Evolutionary conservation across 2,113 vertebrate species (phyloP).

Genomic region (Chaetops frenatus): DNA sequence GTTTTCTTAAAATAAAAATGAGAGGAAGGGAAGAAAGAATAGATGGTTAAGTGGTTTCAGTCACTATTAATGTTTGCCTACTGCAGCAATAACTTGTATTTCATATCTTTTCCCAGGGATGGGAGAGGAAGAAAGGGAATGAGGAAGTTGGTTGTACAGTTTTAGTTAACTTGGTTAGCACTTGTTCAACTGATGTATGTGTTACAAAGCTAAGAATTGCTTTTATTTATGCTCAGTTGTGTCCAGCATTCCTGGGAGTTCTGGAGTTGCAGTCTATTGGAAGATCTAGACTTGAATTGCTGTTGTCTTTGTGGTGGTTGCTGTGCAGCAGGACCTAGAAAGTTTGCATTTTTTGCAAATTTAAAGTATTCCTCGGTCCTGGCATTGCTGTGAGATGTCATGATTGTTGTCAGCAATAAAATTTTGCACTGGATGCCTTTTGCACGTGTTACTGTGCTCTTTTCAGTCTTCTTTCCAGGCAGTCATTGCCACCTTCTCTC

Average conservation of each 20-base stretch:
- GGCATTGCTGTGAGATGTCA: neutral
- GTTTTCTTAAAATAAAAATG: constrained; percentile 17
- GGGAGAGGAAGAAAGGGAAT: constrained; percentile 18
- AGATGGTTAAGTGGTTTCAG: constrained; percentile 16
- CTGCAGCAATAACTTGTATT: neutral
- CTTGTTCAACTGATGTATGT: neutral
- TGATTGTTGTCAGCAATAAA: accelerated
- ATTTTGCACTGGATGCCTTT: neutral
- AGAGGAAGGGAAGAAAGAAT: neutral
- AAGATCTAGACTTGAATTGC: neutral
- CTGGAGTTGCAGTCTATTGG: neutral
- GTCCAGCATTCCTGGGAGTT: neutral
- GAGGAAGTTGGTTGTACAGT: neutral
- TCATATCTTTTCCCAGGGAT: neutral
- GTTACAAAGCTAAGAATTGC: neutral
- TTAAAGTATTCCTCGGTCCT: neutral
- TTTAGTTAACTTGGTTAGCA: neutral
- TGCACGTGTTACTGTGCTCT: neutral
- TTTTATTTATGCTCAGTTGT: neutral
- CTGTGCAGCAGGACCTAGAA: neutral
- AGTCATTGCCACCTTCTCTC: neutral
- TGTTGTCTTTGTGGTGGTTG: neutral
- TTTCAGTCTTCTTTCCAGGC: neutral
- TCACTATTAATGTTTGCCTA: constrained; percentile 2
- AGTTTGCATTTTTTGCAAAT: neutral